Percentiles rank a stretch among this genome's conserved stretches.
Evolutionary conservation across 2,888 invertebrate species (phyloP).

Genomic region (Scaptomyza cyrtandrae): DNA sequence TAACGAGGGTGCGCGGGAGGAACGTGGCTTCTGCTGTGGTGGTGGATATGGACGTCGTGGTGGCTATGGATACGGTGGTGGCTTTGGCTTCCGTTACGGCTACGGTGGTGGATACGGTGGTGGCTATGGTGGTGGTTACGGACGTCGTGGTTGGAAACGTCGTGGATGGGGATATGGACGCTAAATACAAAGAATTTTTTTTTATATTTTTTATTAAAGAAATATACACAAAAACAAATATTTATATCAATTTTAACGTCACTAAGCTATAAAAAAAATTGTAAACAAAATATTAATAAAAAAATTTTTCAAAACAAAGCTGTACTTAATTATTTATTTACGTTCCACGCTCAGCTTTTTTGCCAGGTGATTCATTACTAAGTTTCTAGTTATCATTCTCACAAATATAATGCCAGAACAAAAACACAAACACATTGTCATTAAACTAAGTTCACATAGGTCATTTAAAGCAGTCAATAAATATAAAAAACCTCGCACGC

Average conservation of each 20-base stretch:
- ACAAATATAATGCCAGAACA: not conserved
- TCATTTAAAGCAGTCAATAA: not conserved
- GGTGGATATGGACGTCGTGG: constrained; percentile 28
- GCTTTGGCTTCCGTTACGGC: constrained; percentile 35
- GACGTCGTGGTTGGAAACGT: constrained; percentile 17
- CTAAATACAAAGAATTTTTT: not conserved
- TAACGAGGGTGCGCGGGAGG: constrained; percentile 39
- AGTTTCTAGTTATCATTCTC: not conserved
- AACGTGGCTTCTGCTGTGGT: constrained; percentile 44
- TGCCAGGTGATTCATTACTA: constrained; percentile 1
- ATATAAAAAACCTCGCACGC: not conserved
- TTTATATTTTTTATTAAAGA: no score
- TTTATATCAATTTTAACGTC: not conserved
- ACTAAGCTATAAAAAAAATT: not conserved
- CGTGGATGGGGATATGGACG: constrained; percentile 21
- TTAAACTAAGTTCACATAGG: not conserved
- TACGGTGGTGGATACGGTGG: constrained; percentile 29
- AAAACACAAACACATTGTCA: not conserved
- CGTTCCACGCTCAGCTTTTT: not conserved
- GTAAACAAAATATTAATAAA: not conserved
- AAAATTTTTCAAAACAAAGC: not conserved
- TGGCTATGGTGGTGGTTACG: constrained; percentile 18
- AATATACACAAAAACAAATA: no score
- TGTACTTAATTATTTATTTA: not conserved
- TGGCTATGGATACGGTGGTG: constrained; percentile 24